Base-by-base conservation (phyloP, 2,888 invertebrate genomes). In the Balanococcus diminutus region DNA sequence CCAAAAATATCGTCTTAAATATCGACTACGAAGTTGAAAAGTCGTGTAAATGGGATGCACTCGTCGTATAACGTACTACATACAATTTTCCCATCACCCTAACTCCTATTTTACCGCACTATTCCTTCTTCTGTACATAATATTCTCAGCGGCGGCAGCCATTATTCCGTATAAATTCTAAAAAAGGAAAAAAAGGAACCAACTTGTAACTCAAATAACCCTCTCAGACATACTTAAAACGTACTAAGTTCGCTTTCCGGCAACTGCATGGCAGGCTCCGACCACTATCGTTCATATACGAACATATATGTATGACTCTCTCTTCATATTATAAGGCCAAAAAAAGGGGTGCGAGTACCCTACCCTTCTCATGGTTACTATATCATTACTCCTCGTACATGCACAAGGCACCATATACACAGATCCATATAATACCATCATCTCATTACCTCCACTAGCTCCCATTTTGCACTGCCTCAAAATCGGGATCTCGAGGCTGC, bases 211-310 rank as follows among this genome's bases (percentile, higher is more conserved):
- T 56, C 56, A 9, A 56, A 56, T 56, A 56, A 56, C 56, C 56
- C 56, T 56, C 56, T 56, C 56, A 56, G 56, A 56, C 56, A 22
- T 56, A 56, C 56, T 56, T 56, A 56, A 56, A 56, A 56, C 22
- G 22, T 22, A 56, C 19, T 56, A 56, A 42, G 42, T 42, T 42
- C 14, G 16, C 14, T 42, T 42, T 42, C 42, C 42, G 42, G 42
- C 42, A n/a, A n/a, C n/a, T n/a, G n/a, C n/a, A n/a, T n/a, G 42
- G 42, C 42, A 16, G 42, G 16, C 42, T 3, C 16, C 42, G 42
- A 42, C 42, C 42, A 42, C 42, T 16, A 42, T 42, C 42, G 42
- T 42, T 42, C 42, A 42, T 42, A 42, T 42, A 42, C 14, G 16
- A 14, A 42, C 42, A 3, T 42, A 42, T 42, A 42, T 11, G 42